Percentiles rank a stretch among this genome's conserved stretches.
Evolutionary conservation across 1,140 invertebrate species (phyloP).

Genomic region (Semibalanus balanoides): DNA sequence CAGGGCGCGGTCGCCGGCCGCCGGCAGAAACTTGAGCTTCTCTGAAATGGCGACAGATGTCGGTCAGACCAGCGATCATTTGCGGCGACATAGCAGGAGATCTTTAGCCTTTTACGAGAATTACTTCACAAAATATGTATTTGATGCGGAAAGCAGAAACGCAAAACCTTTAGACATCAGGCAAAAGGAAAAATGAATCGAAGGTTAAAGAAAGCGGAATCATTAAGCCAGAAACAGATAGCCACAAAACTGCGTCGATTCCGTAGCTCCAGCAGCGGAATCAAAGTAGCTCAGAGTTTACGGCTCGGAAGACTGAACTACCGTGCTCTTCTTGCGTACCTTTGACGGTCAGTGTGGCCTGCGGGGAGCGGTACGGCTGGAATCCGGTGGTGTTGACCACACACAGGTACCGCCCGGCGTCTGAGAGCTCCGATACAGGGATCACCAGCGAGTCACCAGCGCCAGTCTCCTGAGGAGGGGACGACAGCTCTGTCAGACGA

Average conservation of each 20-base stretch:
- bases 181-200: background rate
- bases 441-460: conserved; percentile 46
- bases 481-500: no score
- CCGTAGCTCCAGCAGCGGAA: no score
- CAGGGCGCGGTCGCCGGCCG: conserved; percentile 57
- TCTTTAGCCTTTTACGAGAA: background rate
- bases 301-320: no score
- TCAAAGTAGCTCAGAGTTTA: no score
- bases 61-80: conserved; percentile 6
- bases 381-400: conserved; percentile 50
- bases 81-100: background rate
- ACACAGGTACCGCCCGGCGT: conserved; percentile 52
- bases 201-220: background rate
- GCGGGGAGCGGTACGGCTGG: conserved; percentile 38
- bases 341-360: conserved; percentile 43
- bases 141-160: no score
- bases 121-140: background rate
- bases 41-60: conserved; percentile 34
- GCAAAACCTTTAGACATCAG: background rate
- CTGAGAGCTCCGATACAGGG: conserved; percentile 38
- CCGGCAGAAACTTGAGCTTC: conserved; percentile 69
- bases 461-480: conserved; percentile 32
- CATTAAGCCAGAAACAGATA: background rate
- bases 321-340: conserved; percentile 30
- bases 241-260: no score